phyloP scores from a whole-genome alignment of 2,797 vertebrate species.

The Melanotaenia boesemani region DNA sequence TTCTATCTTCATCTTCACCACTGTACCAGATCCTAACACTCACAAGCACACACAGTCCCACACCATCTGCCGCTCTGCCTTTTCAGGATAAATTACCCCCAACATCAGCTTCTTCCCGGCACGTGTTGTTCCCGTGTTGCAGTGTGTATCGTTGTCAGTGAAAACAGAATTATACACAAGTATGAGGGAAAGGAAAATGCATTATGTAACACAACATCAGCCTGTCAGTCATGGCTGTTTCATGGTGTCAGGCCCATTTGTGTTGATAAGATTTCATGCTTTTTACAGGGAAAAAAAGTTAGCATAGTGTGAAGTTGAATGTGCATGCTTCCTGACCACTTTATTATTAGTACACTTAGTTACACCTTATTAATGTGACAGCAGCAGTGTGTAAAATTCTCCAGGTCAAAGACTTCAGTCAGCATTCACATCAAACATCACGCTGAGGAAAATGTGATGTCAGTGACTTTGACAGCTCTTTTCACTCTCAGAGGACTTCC shows the following conservation, averaged over 20 bases:
- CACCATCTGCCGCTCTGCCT: constrained; percentile 6
- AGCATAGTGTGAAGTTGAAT: too few species aligned
- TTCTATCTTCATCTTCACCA: constrained; percentile 31
- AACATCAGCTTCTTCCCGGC: constrained; percentile 12
- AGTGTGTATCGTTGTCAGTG: constrained; percentile 13
- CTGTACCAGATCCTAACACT: not conserved
- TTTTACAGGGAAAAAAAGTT: not conserved
- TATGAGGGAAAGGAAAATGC: constrained; percentile 1
- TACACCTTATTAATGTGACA: too few species aligned
- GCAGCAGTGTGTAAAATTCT: too few species aligned
- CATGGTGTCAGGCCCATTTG: not conserved
- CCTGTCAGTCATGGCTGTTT: constrained; percentile 16
- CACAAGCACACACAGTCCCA: not conserved
- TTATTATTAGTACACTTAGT: too few species aligned
- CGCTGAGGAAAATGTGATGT: too few species aligned
- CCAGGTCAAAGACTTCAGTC: too few species aligned
- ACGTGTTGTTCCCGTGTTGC: constrained; percentile 37
- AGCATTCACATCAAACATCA: too few species aligned
- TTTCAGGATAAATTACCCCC: constrained; percentile 25
- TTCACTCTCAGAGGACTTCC: too few species aligned
- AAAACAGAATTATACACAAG: constrained; percentile 17
- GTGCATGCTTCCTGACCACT: too few species aligned
- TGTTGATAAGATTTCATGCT: not conserved
- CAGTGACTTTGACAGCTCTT: too few species aligned
- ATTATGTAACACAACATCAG: constrained; percentile 32